phyloP scores from a whole-genome alignment of 2,797 vertebrate genomes.

The Cossypha caffra region DNA sequence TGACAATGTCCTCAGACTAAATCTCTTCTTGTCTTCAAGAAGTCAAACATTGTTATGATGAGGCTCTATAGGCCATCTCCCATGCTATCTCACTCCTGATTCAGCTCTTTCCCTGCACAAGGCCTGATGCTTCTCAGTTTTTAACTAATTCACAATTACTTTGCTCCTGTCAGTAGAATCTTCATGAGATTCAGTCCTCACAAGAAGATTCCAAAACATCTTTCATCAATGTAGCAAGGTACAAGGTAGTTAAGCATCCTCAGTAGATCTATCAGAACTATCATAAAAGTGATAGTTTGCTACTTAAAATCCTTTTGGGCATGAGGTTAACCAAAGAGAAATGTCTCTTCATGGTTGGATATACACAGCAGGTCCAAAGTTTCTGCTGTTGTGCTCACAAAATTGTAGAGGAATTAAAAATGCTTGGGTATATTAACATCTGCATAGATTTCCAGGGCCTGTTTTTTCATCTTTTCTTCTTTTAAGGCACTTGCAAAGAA shows the following conservation, averaged over 20 bases:
- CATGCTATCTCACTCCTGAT: neutral
- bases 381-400: neutral
- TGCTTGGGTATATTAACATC: neutral
- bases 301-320: neutral
- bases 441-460: neutral
- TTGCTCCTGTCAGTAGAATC: neutral
- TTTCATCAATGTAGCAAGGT: neutral
- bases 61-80: neutral
- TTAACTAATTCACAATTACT: neutral
- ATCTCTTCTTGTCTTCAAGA: neutral
- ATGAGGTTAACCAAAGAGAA: neutral
- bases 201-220: neutral
- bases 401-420: neutral
- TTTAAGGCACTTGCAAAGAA: neutral
- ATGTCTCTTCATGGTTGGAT: neutral
- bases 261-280: neutral
- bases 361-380: neutral
- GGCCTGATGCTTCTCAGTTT: neutral
- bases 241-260: neutral
- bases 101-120: neutral
- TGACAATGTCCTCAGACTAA: neutral
- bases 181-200: neutral
- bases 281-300: neutral
- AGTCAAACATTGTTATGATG: rapidly evolving
- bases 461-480: neutral